phyloP scores from a whole-genome alignment of 2,113 vertebrate genomes.

The Malurus alboscapulatus region DNA sequence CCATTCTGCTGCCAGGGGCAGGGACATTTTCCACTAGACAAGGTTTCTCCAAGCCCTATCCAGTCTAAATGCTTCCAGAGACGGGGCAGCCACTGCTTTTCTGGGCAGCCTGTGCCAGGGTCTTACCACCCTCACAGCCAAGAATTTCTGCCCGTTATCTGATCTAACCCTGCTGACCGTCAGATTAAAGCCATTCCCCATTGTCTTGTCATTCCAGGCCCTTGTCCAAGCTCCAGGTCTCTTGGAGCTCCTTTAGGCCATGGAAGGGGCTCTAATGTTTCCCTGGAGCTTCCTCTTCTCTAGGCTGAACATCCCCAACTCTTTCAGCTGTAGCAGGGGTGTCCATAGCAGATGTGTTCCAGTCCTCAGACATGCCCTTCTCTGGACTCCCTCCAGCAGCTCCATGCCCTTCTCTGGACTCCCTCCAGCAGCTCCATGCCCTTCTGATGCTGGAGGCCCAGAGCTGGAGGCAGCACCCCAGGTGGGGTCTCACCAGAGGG shows the following conservation, averaged over 20 bases:
- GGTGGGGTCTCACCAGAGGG: neutral
- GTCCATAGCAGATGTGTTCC: neutral
- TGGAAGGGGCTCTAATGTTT: neutral
- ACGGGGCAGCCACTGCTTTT: neutral
- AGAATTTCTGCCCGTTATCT: neutral
- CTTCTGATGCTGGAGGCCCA: neutral
- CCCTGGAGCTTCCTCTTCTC: neutral
- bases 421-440: neutral
- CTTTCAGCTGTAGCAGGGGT: neutral
- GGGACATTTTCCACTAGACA: neutral
- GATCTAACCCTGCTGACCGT: neutral
- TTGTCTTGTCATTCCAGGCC: neutral
- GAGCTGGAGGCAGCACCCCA: neutral
- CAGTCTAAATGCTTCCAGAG: neutral
- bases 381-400: neutral
- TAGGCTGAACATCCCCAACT: neutral
- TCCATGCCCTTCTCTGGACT: neutral
- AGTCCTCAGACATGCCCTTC: neutral
- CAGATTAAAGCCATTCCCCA: neutral
- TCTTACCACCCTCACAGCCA: neutral
- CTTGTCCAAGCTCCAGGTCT: neutral
- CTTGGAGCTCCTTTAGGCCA: neutral
- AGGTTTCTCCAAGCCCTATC: neutral
- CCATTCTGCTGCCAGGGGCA: accelerated
- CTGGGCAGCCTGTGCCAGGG: neutral